A percentile compares a stretch with the other conserved stretches of the same genome.
Evolutionary conservation across 2,888 invertebrate species (phyloP).

Genomic region (Drosophila mimica): DNA sequence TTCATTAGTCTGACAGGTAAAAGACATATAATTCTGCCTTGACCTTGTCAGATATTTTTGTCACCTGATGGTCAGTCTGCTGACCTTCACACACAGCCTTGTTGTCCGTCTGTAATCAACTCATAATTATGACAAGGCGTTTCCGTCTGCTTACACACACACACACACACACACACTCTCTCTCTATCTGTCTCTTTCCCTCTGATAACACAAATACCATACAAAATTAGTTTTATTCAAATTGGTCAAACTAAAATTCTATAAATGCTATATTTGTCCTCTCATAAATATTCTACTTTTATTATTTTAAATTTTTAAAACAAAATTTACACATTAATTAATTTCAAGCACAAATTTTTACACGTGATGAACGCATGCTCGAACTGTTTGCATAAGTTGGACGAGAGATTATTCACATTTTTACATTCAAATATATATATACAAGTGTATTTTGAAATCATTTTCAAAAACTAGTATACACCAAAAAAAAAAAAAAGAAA

Average conservation of each 20-base stretch:
- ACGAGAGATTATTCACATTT: conserved; percentile 30
- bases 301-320: conserved; percentile 2
- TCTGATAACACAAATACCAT: conserved; percentile 1
- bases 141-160: conserved; percentile 40
- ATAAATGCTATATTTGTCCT: neutral
- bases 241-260: conserved; percentile 10
- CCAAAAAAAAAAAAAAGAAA: conserved; percentile 51
- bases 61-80: conserved; percentile 38
- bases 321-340: conserved; percentile 22
- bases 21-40: neutral
- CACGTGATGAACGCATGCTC: conserved; percentile 70
- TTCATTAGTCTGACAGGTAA: neutral
- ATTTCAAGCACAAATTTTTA: conserved; percentile 32
- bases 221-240: conserved; percentile 5
- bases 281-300: neutral
- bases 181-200: conserved; percentile 6
- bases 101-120: conserved; percentile 27
- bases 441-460: conserved; percentile 47
- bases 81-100: conserved; percentile 56
- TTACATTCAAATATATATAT: neutral
- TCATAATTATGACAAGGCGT: conserved; percentile 34
- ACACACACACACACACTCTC: neutral
- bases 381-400: conserved; percentile 29
- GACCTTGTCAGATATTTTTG: conserved; percentile 40
- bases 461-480: conserved; percentile 49